Evolutionary conservation across 2,113 vertebrate genomes (phyloP).

Genomic region (Coreoperca whiteheadi): DNA sequence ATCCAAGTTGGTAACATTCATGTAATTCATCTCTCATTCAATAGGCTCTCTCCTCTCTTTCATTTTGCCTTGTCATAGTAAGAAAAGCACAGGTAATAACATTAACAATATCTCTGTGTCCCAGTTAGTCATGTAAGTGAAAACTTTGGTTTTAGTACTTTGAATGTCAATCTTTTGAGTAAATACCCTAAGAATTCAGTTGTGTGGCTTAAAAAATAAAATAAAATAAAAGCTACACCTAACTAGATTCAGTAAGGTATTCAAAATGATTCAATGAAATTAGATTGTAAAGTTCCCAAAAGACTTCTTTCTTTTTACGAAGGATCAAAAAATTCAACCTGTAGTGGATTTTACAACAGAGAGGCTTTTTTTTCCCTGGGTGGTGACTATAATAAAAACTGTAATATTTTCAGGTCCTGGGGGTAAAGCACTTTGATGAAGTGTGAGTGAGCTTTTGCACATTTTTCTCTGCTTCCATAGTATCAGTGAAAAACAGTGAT

Average conservation of each 20-base stretch:
- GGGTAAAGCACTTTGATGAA: constrained; percentile 73
- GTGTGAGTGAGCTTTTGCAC: constrained; percentile 73
- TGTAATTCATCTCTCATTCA: not conserved
- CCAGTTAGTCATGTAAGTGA: not conserved
- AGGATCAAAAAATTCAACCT: constrained; percentile 57
- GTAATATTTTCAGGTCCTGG: constrained; percentile 66
- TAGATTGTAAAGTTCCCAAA: not conserved
- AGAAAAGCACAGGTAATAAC: not conserved
- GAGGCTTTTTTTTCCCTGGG: constrained; percentile 23
- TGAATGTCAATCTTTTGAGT: not conserved
- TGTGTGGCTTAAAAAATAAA: not conserved
- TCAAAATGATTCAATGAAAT: not conserved
- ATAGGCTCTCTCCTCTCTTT: not conserved
- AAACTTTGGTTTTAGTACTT: not conserved
- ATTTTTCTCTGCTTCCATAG: constrained; percentile 72
- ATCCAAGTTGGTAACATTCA: not conserved
- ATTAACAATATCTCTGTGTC: not conserved
- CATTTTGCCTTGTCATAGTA: not conserved
- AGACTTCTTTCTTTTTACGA: not conserved
- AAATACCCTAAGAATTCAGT: not conserved
- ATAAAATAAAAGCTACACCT: not conserved
- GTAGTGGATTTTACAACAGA: constrained; percentile 38
- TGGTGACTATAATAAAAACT: constrained; percentile 65
- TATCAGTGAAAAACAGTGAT: constrained; percentile 77
- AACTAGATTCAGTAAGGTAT: not conserved